Conservation (phyloP, 2,888 invertebrate species). For the Congeria kusceri region DNA sequence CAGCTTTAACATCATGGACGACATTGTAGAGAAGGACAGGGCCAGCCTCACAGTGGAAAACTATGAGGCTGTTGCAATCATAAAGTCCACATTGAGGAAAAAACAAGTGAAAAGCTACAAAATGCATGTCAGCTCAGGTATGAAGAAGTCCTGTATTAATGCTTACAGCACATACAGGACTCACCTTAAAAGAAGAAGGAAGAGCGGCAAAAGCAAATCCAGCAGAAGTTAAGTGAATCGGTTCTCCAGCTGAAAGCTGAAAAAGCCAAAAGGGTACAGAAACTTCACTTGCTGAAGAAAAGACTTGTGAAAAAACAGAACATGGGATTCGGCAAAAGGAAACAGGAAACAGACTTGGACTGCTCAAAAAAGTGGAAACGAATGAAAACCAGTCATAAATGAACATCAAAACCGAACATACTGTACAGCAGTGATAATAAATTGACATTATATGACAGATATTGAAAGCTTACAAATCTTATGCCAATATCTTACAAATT, state of each 20-base stretch:
- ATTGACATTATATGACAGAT: too few species aligned
- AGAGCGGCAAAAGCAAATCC: background rate
- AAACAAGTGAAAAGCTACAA: background rate
- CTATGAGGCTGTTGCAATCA: too few species aligned
- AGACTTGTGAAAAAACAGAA: background rate
- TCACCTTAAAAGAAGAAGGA: background rate
- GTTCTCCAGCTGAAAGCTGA: background rate
- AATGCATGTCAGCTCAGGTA: background rate
- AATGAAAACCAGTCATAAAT: too few species aligned
- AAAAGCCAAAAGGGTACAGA: background rate
- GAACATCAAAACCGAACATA: too few species aligned
- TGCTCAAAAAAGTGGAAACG: background rate
- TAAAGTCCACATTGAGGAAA: background rate
- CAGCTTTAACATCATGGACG: background rate
- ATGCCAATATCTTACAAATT: too few species aligned
- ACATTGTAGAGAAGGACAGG: conserved; percentile 5
- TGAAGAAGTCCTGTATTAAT: background rate
- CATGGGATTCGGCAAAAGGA: background rate
- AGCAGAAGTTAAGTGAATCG: background rate
- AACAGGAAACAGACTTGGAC: background rate
- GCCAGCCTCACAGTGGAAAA: background rate
- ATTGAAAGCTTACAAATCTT: too few species aligned
- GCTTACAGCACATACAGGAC: too few species aligned
- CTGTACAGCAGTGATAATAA: too few species aligned
- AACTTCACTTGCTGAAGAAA: background rate